These are phyloP conservation scores for Nematolebias whitei DNA, from an alignment of 2,113 vertebrate species.

Conservation along the genomic window DNA sequence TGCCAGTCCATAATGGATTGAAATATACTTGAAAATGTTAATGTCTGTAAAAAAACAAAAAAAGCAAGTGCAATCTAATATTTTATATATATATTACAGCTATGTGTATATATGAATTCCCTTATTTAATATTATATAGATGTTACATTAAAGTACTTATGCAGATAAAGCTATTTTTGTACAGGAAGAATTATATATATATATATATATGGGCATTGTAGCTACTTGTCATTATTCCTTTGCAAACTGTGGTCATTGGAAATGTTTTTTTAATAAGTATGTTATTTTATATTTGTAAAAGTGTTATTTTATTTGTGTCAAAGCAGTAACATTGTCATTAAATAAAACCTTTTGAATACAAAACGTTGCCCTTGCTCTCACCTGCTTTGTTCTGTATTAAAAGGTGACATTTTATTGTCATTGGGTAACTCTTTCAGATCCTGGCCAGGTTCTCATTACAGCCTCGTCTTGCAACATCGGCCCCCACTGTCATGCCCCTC, in stretches of 20 bases:
- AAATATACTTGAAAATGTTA: constrained; percentile 92
- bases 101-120: constrained; percentile 85
- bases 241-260: constrained; percentile 80
- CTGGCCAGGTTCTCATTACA: constrained; percentile 73
- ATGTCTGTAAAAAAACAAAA: constrained; percentile 83
- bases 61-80: constrained; percentile 93
- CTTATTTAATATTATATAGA: constrained; percentile 91
- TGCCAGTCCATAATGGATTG: constrained; percentile 82
- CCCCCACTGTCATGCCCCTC: constrained; percentile 57
- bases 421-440: constrained; percentile 56
- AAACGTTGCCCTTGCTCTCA: constrained; percentile 57
- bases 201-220: constrained; percentile 95
- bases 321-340: constrained; percentile 81
- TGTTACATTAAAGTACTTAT: constrained; percentile 81
- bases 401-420: constrained; percentile 56
- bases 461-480: constrained; percentile 52
- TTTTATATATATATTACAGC: constrained; percentile 63
- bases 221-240: constrained; percentile 80
- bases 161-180: constrained; percentile 97
- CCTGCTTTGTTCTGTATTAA: constrained; percentile 56
- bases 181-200: constrained; percentile 77
- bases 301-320: constrained; percentile 84
- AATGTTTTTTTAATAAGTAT: constrained; percentile 74
- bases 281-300: constrained; percentile 84
- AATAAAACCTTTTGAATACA: constrained; percentile 85